Conservation (phyloP, 1,140 invertebrate species). For the Atta cephalotes region DNA sequence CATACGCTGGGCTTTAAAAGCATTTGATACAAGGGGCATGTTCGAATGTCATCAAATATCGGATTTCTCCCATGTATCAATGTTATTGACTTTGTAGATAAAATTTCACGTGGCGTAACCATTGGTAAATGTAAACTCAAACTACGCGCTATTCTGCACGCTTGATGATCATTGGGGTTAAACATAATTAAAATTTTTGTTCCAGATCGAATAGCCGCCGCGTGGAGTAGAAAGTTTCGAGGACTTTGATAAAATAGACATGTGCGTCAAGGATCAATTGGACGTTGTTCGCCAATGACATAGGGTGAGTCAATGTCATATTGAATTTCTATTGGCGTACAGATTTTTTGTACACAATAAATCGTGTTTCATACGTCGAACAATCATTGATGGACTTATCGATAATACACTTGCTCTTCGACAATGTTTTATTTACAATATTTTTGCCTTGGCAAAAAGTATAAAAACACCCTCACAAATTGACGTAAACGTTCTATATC, state of each 20-base stretch:
- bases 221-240: constrained; percentile 33
- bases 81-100: constrained; percentile 50
- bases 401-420: background rate
- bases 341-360: background rate
- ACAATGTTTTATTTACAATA: background rate
- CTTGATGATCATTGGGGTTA: constrained; percentile 16
- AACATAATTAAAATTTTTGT: constrained; percentile 60
- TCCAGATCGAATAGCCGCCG: constrained; percentile 40
- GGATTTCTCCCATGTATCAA: constrained; percentile 20
- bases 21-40: constrained; percentile 33
- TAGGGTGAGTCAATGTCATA: constrained; percentile 55
- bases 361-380: background rate
- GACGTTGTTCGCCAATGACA: constrained; percentile 70
- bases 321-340: background rate
- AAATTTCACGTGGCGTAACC: constrained; percentile 27
- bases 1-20: constrained; percentile 29
- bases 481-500: too few species aligned
- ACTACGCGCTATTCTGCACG: background rate
- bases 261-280: constrained; percentile 58
- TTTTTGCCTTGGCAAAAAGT: too few species aligned
- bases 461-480: too few species aligned
- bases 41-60: constrained; percentile 54
- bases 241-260: constrained; percentile 68
- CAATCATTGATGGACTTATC: background rate
- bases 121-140: background rate